Base-by-base conservation (phyloP, 2,797 vertebrate genomes). In the Lates japonicus region DNA sequence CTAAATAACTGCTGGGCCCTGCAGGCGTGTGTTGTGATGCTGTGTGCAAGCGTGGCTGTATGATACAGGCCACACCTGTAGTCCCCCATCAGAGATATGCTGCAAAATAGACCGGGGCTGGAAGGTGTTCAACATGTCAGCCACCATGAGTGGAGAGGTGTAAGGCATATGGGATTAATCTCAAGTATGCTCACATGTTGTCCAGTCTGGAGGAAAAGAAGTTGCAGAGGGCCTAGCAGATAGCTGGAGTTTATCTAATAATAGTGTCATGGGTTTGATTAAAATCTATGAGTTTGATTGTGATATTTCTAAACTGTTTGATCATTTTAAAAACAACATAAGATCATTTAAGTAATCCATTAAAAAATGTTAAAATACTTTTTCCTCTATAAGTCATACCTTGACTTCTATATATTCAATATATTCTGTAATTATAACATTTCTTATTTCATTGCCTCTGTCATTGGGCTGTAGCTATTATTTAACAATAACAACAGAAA, bases 61-160 rank as follows among this genome's bases (percentile, higher is more conserved):
- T 48, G 80, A 86, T 75, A 81, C 70, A 82, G 85, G 73, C 88
- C 86, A 79, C 93, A 93, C 93, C 92, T 93, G 93, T 87, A 71
- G 66, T 31, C 58, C 72, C 22, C 69, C 80, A 58, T 83, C 84
- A 87, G 80, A 87, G 87, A 92, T 80, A 86, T 60, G 58, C 68
- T 46, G 81, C 11, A 64, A 90, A 94, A 94, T 93, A 92, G 90
- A 87, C 48, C 2, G 1, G 31, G 72, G 86, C 80, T 86, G 90
- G 89, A 88, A 74, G 66, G n/a, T 11, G 63, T 49, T 90, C 85
- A 87, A 64, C 66, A 82, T 81, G 87, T 90, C 16, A 4, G 68
- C 48, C 16, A 67, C 58, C 54, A 78, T 33, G 76, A 85, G 71
- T 5, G 57, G n/a, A 29, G 71, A n/a, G 72, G 67, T 35, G 79